phyloP scores from a whole-genome alignment of 2,797 vertebrate genomes.

The Pantherophis alleghaniensis region DNA sequence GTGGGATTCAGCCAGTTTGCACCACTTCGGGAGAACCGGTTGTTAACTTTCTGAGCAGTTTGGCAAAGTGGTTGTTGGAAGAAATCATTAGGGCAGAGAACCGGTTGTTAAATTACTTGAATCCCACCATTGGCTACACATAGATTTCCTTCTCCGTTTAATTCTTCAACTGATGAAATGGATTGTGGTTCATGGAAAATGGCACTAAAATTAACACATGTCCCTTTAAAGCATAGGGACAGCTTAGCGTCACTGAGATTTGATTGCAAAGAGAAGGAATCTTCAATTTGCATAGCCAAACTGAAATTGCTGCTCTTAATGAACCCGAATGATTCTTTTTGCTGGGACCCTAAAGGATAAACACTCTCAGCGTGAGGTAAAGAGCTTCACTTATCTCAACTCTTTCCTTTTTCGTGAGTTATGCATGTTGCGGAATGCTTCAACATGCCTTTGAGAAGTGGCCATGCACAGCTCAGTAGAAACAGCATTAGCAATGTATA shows the following conservation, averaged over 20 bases:
- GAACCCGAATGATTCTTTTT: neutral
- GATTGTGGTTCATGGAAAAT: neutral
- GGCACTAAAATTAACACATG: neutral
- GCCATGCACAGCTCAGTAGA: conserved; percentile 21
- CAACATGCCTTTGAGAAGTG: conserved; percentile 15
- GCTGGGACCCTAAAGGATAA: conserved; percentile 22
- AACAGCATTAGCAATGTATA: conserved; percentile 57
- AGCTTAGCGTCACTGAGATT: neutral
- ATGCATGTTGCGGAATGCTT: neutral
- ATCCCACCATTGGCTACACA: neutral
- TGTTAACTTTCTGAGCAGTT: too few relatives aligned
- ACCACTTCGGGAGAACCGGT: too few relatives aligned
- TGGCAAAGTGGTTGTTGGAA: too few relatives aligned
- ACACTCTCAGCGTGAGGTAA: neutral
- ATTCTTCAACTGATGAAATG: neutral
- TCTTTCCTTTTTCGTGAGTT: conserved; percentile 21
- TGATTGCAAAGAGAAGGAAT: neutral
- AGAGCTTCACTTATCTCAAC: conserved; percentile 19
- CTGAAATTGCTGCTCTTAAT: neutral
- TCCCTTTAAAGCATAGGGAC: neutral
- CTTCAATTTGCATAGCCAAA: neutral
- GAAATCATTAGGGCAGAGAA: too few relatives aligned
- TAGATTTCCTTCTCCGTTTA: neutral
- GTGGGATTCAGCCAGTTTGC: too few relatives aligned
- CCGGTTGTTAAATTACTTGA: too few relatives aligned